Evolutionary conservation across 2,797 vertebrate genomes (phyloP).

Genomic region (Syndactyla subalaris): DNA sequence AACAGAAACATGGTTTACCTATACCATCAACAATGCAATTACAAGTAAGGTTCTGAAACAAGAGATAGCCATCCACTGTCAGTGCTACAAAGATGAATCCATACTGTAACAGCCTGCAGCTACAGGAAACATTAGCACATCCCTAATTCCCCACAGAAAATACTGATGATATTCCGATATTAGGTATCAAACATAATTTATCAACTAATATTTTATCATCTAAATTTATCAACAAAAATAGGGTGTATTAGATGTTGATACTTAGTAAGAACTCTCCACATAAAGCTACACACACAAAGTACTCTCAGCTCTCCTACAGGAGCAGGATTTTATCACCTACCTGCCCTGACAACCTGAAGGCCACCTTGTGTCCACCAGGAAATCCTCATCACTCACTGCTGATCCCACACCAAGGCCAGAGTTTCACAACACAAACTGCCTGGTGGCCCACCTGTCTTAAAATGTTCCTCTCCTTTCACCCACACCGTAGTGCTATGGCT

Average conservation of each 20-base stretch:
- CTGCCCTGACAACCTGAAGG: not conserved
- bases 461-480: not conserved
- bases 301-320: not conserved
- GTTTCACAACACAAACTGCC: not conserved
- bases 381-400: not conserved
- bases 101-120: not conserved
- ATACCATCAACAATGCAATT: not conserved
- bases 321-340: not conserved
- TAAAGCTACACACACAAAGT: not conserved
- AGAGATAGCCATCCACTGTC: not conserved
- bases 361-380: not conserved
- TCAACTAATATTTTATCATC: not conserved
- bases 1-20: not conserved
- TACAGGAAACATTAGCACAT: not conserved
- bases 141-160: not conserved
- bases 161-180: not conserved
- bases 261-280: not conserved
- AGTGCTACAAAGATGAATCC: not conserved
- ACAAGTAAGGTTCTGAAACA: not conserved
- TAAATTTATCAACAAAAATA: not conserved
- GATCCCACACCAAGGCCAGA: not conserved
- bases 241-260: not conserved
- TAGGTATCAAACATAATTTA: not conserved
- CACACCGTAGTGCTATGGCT: accelerated
- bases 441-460: not conserved